These are phyloP conservation scores for Bovichtus variegatus DNA, from an alignment of 2,797 vertebrate genomes.

Conservation along the genomic window DNA sequence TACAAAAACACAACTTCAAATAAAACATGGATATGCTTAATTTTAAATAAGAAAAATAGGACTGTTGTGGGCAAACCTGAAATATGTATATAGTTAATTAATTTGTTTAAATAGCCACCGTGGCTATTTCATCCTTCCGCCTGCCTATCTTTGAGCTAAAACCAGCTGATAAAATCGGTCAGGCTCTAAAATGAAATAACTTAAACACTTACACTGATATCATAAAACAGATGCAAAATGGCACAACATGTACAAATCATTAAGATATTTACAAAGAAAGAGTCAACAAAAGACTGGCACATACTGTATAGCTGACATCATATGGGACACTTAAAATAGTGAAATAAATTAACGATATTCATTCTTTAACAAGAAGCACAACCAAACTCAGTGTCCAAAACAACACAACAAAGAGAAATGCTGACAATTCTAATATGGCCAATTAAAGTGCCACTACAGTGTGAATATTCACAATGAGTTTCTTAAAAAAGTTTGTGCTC, in stretches of 20 bases:
- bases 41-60: neutral
- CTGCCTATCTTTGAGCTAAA: neutral
- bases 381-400: constrained; percentile 6
- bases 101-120: neutral
- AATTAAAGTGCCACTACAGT: constrained; percentile 35
- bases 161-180: neutral
- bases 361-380: constrained; percentile 8
- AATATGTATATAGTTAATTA: neutral
- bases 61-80: neutral
- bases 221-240: constrained; percentile 32
- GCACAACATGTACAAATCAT: constrained; percentile 42
- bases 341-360: constrained; percentile 46
- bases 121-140: neutral
- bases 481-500: constrained; percentile 63
- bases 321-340: constrained; percentile 15
- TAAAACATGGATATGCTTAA: neutral
- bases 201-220: constrained; percentile 41
- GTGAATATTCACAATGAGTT: constrained; percentile 42
- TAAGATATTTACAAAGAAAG: constrained; percentile 60
- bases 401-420: constrained; percentile 1
- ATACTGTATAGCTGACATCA: constrained; percentile 23
- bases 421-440: constrained; percentile 28
- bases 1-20: neutral
- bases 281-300: constrained; percentile 48
- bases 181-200: constrained; percentile 5